Conservation (phyloP, 1,140 invertebrate species). For the Goniozus legneri region DNA sequence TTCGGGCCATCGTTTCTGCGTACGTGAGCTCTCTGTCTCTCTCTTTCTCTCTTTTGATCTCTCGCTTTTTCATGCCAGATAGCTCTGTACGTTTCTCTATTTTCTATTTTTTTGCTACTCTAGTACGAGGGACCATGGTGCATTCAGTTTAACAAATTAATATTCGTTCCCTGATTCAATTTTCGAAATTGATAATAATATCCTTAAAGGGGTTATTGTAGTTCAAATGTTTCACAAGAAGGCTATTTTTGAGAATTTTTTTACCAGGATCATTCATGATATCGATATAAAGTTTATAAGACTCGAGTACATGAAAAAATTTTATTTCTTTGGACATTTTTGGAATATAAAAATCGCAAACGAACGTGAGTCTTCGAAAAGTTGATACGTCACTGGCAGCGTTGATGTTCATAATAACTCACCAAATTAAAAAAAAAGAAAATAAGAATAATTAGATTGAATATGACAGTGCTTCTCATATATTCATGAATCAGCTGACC, state of each 20-base stretch:
- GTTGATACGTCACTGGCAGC: background rate
- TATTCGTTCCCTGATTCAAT: too few species aligned
- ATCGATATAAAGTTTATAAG: background rate
- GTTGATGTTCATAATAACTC: background rate
- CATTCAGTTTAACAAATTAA: too few species aligned
- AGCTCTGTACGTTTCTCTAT: background rate
- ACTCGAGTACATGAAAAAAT: background rate
- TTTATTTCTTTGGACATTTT: background rate
- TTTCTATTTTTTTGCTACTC: too few species aligned
- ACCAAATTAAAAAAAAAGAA: background rate
- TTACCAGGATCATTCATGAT: too few species aligned
- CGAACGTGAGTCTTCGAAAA: background rate
- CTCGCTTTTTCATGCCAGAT: background rate
- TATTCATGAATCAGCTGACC: background rate
- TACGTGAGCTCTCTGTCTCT: slow-evolving; percentile 28
- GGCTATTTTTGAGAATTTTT: too few species aligned
- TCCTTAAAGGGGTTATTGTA: too few species aligned
- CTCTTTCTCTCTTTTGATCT: slow-evolving; percentile 15
- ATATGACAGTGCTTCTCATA: background rate
- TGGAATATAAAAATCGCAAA: background rate
- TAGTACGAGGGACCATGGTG: too few species aligned
- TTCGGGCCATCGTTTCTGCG: slow-evolving; percentile 8
- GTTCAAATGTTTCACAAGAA: too few species aligned
- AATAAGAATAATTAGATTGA: background rate
- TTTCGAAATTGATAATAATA: too few species aligned